Percentiles rank a stretch among this genome's conserved stretches.
phyloP scores from a whole-genome alignment of 1,140 invertebrate genomes.

The Asobara japonica region DNA sequence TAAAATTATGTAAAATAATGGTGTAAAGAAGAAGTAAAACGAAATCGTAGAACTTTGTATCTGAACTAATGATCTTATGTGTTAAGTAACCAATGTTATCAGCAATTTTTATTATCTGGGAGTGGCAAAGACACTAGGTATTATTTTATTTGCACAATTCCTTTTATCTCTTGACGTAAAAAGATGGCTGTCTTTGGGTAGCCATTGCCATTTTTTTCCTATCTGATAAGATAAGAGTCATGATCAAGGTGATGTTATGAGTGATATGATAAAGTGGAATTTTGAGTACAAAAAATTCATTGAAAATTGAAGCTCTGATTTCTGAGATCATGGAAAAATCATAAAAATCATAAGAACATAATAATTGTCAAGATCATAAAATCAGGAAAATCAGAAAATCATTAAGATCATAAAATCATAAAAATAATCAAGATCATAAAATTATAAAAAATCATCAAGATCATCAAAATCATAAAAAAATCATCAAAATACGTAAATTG shows the following conservation, averaged over 20 bases:
- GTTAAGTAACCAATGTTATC: not conserved
- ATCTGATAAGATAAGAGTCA: slow-evolving; percentile 27
- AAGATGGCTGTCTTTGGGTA: slow-evolving; percentile 14
- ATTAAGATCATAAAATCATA: too few relatives aligned
- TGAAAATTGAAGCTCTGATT: not conserved
- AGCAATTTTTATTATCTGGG: not conserved
- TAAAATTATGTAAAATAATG: too few relatives aligned
- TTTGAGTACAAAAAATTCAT: not conserved
- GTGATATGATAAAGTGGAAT: slow-evolving; percentile 1
- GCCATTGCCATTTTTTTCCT: slow-evolving; percentile 4
- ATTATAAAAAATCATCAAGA: too few relatives aligned
- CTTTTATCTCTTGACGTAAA: slow-evolving; percentile 13
- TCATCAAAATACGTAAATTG: too few relatives aligned
- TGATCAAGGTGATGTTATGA: slow-evolving; percentile 30
- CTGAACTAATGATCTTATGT: too few relatives aligned
- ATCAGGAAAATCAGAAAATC: too few relatives aligned
- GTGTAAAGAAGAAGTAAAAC: too few relatives aligned
- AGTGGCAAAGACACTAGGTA: not conserved
- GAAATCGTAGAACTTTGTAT: too few relatives aligned
- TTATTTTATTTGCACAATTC: slow-evolving; percentile 5
- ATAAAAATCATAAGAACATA: too few relatives aligned
- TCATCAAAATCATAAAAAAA: too few relatives aligned
- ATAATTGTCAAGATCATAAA: too few relatives aligned
- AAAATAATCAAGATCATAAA: too few relatives aligned
- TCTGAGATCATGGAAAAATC: not conserved